phyloP scores from a whole-genome alignment of 2,888 invertebrate species.

The Mythimna pallens region DNA sequence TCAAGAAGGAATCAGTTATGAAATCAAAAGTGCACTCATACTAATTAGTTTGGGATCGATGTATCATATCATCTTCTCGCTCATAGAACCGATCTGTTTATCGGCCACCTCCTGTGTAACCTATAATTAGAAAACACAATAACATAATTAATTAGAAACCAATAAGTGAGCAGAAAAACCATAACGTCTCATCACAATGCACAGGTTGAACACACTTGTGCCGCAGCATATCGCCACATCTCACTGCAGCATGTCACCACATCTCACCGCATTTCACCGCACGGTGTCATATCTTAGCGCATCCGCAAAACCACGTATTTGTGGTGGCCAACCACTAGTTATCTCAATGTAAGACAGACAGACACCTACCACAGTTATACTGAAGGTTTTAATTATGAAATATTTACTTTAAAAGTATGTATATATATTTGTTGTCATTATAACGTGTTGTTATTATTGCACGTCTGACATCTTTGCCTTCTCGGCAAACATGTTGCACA shows the following conservation, averaged over 20 bases:
- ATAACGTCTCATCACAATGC: neutral
- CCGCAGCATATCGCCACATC: neutral
- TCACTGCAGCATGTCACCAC: neutral
- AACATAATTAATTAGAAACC: neutral
- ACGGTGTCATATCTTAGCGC: constrained; percentile 1
- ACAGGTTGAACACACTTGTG: neutral
- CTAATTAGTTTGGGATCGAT: no score
- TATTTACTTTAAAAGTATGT: no score
- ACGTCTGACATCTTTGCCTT: no score
- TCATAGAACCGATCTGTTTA: no score
- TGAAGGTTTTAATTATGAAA: no score
- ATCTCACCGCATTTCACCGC: neutral
- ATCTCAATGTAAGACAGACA: neutral
- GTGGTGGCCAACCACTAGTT: neutral
- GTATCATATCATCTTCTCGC: no score
- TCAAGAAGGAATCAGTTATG: no score
- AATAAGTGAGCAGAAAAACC: neutral
- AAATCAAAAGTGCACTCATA: no score
- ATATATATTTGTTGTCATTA: no score
- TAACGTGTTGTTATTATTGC: no score
- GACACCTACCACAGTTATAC: constrained; percentile 1
- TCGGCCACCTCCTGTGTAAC: no score
- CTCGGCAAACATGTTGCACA: no score
- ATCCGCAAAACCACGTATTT: constrained; percentile 1
- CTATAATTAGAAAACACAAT: neutral